Evolutionary conservation across 2,888 invertebrate genomes (phyloP).

Genomic region (Limenitis camilla): DNA sequence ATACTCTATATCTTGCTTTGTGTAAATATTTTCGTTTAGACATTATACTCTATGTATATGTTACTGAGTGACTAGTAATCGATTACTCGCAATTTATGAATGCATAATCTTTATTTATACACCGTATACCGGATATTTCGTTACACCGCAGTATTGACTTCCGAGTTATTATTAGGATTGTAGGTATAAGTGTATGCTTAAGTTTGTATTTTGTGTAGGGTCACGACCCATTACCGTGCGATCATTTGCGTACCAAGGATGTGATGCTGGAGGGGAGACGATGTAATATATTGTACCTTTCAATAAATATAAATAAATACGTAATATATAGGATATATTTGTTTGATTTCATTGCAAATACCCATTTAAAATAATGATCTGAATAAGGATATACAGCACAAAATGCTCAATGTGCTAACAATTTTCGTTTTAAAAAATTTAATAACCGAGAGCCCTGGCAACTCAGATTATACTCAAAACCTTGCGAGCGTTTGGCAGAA

Average conservation of each 20-base stretch:
- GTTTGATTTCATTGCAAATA: conserved; percentile 15
- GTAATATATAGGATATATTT: conserved; percentile 62
- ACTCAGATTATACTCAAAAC: too few species aligned
- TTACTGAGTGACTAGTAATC: conserved; percentile 27
- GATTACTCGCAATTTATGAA: conserved; percentile 35
- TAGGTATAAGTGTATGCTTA: conserved; percentile 67
- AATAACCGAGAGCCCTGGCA: too few species aligned
- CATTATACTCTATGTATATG: conserved; percentile 40
- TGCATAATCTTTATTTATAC: conserved; percentile 65
- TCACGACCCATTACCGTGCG: conserved; percentile 57
- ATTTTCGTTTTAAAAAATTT: too few species aligned
- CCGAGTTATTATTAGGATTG: conserved; percentile 57
- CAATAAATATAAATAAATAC: conserved; percentile 73
- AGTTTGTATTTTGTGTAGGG: conserved; percentile 69
- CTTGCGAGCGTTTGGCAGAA: too few species aligned
- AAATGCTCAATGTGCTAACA: too few species aligned
- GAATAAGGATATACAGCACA: too few species aligned
- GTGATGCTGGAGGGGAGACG: conserved; percentile 59
- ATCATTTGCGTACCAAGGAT: conserved; percentile 66
- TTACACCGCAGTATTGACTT: conserved; percentile 68
- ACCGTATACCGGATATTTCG: conserved; percentile 51
- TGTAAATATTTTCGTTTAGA: conserved; percentile 59
- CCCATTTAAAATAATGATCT: neutral
- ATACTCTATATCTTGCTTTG: conserved; percentile 24
- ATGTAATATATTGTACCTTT: conserved; percentile 75